These are phyloP conservation scores for Phrixothrix hirtus DNA, from an alignment of 2,888 invertebrate genomes.

Conservation along the genomic window DNA sequence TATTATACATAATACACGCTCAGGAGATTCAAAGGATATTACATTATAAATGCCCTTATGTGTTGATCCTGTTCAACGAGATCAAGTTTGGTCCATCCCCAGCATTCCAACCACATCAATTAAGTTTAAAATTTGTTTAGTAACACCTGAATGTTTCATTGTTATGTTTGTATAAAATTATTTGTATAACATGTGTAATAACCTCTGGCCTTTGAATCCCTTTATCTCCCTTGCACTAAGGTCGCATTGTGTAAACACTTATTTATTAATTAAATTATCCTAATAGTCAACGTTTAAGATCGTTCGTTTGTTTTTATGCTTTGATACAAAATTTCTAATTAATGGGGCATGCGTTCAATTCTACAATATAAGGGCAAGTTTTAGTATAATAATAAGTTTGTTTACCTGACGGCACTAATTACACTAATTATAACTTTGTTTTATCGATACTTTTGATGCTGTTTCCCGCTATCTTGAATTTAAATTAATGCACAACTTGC, in stretches of 20 bases:
- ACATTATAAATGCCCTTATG: not conserved
- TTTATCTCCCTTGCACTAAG: not conserved
- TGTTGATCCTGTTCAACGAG: constrained; percentile 15
- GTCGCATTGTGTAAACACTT: not conserved
- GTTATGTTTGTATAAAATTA: constrained; percentile 9
- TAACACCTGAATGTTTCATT: constrained; percentile 12
- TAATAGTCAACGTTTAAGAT: no score
- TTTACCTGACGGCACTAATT: no score
- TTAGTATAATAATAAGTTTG: no score
- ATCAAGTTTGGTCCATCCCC: constrained; percentile 26
- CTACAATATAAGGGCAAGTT: no score
- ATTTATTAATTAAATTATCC: no score
- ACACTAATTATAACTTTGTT: not conserved
- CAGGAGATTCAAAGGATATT: not conserved
- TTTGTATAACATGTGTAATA: constrained; percentile 9
- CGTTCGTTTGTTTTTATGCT: not conserved
- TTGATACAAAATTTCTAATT: not conserved
- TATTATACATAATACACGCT: no score
- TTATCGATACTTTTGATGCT: no score
- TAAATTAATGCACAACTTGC: no score
- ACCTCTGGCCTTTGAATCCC: constrained; percentile 17
- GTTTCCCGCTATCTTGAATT: no score
- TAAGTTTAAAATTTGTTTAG: constrained; percentile 8
- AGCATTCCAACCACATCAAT: constrained; percentile 13
- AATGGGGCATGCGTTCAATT: not conserved